These are phyloP conservation scores for Synergus umbraculus DNA, from an alignment of 2,888 invertebrate species.

Conservation along the genomic window DNA sequence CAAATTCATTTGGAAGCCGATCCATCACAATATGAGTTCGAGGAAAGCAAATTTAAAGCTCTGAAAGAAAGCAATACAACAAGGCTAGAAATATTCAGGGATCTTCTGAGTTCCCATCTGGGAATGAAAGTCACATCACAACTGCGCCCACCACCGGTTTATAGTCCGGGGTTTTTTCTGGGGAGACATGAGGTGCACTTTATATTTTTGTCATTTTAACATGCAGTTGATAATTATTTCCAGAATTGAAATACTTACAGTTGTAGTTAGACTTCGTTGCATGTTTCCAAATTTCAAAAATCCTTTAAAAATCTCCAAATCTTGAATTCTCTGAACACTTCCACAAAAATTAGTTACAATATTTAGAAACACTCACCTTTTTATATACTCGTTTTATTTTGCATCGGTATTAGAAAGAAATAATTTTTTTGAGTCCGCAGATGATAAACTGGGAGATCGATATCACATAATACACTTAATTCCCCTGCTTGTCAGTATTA, in stretches of 20 bases:
- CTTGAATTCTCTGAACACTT: background rate
- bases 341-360: background rate
- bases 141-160: conserved; percentile 69
- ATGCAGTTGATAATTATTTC: background rate
- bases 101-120: conserved; percentile 85
- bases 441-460: conserved; percentile 52
- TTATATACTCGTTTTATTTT: background rate
- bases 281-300: background rate
- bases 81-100: conserved; percentile 88
- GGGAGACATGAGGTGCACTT: conserved; percentile 87
- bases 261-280: background rate
- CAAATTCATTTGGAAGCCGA: conserved; percentile 91
- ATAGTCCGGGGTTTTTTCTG: conserved; percentile 86
- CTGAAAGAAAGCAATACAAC: conserved; percentile 83
- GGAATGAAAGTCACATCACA: conserved; percentile 81
- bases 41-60: conserved; percentile 80
- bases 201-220: background rate
- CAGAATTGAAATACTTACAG: background rate
- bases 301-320: background rate
- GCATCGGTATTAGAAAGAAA: background rate
- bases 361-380: background rate
- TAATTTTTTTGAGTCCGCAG: conserved; percentile 47
- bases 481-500: conserved; percentile 44
- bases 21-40: conserved; percentile 83
- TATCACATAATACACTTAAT: conserved; percentile 52